Percentiles rank a stretch among this genome's conserved stretches.
Evolutionary conservation across 2,888 invertebrate species (phyloP).

Genomic region (Xanthia icteritia): DNA sequence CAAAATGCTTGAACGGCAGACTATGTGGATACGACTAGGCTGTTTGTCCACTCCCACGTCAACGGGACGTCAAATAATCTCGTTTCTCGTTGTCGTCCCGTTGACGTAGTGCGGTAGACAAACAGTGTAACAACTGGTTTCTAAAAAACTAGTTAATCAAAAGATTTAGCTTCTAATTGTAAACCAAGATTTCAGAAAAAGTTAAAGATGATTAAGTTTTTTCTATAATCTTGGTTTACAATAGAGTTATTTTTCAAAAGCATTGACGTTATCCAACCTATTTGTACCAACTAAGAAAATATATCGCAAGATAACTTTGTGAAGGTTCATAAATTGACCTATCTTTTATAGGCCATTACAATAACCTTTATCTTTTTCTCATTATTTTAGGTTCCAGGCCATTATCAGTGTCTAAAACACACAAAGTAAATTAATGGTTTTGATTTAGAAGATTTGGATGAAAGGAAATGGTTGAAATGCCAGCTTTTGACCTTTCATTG

Average conservation of each 20-base stretch:
- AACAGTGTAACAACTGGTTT: neutral
- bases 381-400: constrained; percentile 32
- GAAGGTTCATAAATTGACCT: constrained; percentile 15
- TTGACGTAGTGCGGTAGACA: no score
- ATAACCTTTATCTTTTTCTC: constrained; percentile 27
- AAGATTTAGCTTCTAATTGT: no score
- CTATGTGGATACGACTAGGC: no score
- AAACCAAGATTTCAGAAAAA: neutral
- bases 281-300: neutral
- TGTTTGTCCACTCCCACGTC: no score
- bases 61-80: no score
- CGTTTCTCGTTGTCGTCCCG: no score
- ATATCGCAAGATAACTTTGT: neutral
- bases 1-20: no score
- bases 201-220: no score
- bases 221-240: no score
- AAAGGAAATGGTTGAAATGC: neutral
- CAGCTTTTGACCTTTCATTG: neutral
- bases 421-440: constrained; percentile 24
- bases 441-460: constrained; percentile 20
- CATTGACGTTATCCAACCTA: neutral
- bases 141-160: neutral
- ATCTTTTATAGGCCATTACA: constrained; percentile 27
- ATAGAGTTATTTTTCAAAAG: neutral
- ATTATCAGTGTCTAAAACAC: constrained; percentile 24